Percentiles rank a stretch among this genome's conserved stretches.
These are phyloP conservation scores for Mythimna lalbum DNA, from an alignment of 2,888 invertebrate genomes.

Conservation along the genomic window DNA sequence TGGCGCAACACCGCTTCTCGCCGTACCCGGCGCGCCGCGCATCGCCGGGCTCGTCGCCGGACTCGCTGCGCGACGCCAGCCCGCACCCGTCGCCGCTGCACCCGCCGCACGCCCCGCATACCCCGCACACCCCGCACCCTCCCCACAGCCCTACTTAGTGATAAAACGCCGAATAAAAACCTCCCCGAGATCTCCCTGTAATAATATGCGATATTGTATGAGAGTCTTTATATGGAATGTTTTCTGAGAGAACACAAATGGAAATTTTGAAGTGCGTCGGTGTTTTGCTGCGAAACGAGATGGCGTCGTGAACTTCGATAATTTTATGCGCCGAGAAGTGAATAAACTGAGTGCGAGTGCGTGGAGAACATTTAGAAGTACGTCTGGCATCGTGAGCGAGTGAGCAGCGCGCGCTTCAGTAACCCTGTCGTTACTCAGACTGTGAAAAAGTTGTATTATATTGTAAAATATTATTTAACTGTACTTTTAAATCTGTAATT, in stretches of 20 bases:
- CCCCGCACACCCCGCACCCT: conserved; percentile 80
- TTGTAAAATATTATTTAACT: conserved; percentile 85
- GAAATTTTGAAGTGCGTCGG: conserved; percentile 64
- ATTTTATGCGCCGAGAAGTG: conserved; percentile 70
- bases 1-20: conserved; percentile 91
- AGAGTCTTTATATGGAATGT: conserved; percentile 72
- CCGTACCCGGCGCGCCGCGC: conserved; percentile 90
- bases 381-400: conserved; percentile 39
- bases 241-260: conserved; percentile 66
- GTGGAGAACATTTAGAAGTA: conserved; percentile 59
- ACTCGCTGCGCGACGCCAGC: conserved; percentile 90
- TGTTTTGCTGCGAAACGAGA: conserved; percentile 61
- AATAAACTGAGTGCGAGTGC: conserved; percentile 65
- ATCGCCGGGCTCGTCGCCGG: conserved; percentile 91
- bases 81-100: conserved; percentile 81
- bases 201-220: conserved; percentile 71
- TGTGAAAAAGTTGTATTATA: conserved; percentile 75
- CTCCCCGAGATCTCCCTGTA: conserved; percentile 74
- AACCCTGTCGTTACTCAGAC: conserved; percentile 51
- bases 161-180: conserved; percentile 68
- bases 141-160: conserved; percentile 88
- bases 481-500: conserved; percentile 83
- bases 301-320: conserved; percentile 66
- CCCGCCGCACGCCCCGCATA: conserved; percentile 61
- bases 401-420: conserved; percentile 42